A percentile compares a stretch with the other conserved stretches of the same genome.
Evolutionary conservation across 2,797 vertebrate species (phyloP).

Genomic region (Scolopax bukidnonensis): DNA sequence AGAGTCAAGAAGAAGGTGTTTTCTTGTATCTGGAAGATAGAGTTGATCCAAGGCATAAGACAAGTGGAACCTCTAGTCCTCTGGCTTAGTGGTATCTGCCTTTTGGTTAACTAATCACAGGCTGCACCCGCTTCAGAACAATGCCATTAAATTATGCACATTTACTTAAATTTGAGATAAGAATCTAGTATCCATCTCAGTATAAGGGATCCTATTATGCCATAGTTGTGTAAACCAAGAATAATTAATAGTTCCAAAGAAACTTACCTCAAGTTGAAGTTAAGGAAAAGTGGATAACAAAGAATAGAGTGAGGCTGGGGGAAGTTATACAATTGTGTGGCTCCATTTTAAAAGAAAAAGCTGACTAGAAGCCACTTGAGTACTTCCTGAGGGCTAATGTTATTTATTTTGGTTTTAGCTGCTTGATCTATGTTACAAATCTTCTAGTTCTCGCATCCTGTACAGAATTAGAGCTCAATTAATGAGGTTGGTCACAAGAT

Average conservation of each 20-base stretch:
- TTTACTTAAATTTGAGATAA: neutral
- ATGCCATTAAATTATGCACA: neutral
- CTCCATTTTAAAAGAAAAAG: neutral
- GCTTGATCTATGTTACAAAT: neutral
- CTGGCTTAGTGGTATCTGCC: neutral
- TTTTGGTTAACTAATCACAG: neutral
- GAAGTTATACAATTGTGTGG: neutral
- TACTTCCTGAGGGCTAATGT: neutral
- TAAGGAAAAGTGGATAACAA: neutral
- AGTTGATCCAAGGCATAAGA: neutral
- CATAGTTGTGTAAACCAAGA: neutral
- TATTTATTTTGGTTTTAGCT: neutral
- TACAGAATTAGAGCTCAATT: neutral
- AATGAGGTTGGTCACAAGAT: neutral
- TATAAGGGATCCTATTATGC: neutral
- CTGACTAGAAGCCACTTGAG: neutral
- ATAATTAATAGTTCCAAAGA: neutral
- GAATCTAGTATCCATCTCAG: neutral
- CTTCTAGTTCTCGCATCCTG: neutral
- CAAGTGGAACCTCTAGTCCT: neutral
- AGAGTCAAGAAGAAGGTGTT: neutral
- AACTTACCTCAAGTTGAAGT: neutral
- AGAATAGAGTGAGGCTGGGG: neutral
- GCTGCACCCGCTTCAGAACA: neutral
- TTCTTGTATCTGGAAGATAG: neutral